Evolutionary conservation across 2,113 vertebrate genomes (phyloP).

Genomic region (Hiodon alosoides): DNA sequence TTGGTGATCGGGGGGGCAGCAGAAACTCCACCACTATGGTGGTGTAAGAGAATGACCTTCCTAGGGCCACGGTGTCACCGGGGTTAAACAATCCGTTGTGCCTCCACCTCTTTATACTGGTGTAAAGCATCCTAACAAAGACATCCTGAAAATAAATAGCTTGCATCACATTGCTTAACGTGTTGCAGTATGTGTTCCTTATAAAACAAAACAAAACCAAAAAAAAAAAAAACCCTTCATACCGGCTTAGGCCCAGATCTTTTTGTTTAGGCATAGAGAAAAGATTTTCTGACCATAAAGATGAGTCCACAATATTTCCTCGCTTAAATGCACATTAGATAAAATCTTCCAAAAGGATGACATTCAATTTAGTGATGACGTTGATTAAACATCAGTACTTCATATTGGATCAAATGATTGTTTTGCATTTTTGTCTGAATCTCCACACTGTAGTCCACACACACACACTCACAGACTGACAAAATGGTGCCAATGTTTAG

Average conservation of each 20-base stretch:
- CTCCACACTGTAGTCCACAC: slow-evolving; percentile 32
- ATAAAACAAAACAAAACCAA: background rate
- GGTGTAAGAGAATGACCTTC: no score
- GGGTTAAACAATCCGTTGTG: no score
- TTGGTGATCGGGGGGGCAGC: no score
- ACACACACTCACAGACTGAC: slow-evolving; percentile 12
- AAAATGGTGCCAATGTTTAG: slow-evolving; percentile 37
- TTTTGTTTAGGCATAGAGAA: background rate
- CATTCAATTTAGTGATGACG: background rate
- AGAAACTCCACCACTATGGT: no score
- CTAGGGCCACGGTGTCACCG: no score
- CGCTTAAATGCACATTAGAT: background rate
- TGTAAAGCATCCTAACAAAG: no score
- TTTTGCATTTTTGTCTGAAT: slow-evolving; percentile 36
- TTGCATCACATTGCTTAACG: no score
- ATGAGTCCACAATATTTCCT: no score
- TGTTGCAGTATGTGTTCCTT: no score
- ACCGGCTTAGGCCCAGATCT: background rate
- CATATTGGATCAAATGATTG: slow-evolving; percentile 11
- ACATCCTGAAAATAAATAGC: no score
- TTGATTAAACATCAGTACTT: background rate
- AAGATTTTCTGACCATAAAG: no score
- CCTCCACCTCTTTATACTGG: no score
- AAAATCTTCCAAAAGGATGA: background rate
- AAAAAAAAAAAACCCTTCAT: background rate